Conservation (phyloP, 2,113 vertebrate genomes). For the Nannobrachium achirus region DNA sequence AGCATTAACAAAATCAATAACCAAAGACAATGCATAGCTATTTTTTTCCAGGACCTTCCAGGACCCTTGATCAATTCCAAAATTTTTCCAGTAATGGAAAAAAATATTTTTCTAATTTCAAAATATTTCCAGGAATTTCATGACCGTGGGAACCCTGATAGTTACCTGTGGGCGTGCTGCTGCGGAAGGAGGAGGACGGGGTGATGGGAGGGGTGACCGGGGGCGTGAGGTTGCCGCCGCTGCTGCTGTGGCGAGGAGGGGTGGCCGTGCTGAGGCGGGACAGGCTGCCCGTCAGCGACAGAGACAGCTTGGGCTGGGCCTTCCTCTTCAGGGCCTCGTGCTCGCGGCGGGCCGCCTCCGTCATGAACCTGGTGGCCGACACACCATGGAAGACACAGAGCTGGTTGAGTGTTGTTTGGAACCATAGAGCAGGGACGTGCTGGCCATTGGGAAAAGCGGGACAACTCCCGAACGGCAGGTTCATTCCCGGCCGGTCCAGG, state of each 20-base stretch:
- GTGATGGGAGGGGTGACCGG: constrained; percentile 98
- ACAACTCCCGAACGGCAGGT: no score
- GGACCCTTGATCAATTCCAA: no score
- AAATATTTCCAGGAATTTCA: no score
- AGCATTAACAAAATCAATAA: no score
- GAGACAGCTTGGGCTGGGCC: constrained; percentile 92
- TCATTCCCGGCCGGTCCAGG: no score
- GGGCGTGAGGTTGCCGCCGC: constrained; percentile 96
- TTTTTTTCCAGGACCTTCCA: no score
- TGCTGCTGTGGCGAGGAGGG: constrained; percentile 91
- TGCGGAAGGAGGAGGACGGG: constrained; percentile 96
- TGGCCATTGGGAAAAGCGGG: no score
- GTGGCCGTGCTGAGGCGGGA: constrained; percentile 84
- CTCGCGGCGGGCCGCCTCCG: constrained; percentile 93
- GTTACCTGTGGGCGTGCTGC: constrained; percentile 95
- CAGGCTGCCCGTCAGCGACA: constrained; percentile 83
- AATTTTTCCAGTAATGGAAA: no score
- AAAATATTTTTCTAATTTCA: no score
- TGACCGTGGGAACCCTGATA: constrained; percentile 22
- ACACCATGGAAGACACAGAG: not conserved
- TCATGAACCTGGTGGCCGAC: constrained; percentile 88
- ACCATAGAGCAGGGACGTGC: no score
- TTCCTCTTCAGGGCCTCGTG: constrained; percentile 95
- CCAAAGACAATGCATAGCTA: no score
- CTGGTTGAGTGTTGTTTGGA: constrained; percentile 14